Conservation (phyloP, 2,888 invertebrate species). For the Maniola hyperantus region DNA sequence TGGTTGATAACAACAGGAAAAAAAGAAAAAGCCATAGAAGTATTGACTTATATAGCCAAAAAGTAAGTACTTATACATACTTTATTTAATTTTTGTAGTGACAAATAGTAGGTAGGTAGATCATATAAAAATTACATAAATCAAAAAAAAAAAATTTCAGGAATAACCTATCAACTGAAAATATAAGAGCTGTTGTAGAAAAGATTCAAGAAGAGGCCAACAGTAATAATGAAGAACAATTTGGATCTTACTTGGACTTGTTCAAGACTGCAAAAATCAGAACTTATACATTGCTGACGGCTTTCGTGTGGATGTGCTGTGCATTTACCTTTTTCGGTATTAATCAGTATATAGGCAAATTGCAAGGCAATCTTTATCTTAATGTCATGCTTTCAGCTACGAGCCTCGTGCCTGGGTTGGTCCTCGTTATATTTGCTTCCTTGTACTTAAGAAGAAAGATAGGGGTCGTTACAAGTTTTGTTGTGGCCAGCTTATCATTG, state of each 20-base stretch:
- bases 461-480: slow-evolving; percentile 58
- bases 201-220: slow-evolving; percentile 58
- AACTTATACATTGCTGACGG: slow-evolving; percentile 85
- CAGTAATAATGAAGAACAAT: slow-evolving; percentile 45
- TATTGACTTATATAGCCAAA: slow-evolving; percentile 85
- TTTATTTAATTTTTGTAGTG: background rate
- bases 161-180: slow-evolving; percentile 66
- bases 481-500: slow-evolving; percentile 59
- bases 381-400: slow-evolving; percentile 89
- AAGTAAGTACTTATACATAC: slow-evolving; percentile 47
- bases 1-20: slow-evolving; percentile 88
- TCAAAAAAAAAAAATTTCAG: slow-evolving; percentile 48
- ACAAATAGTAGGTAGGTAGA: background rate
- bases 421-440: slow-evolving; percentile 59
- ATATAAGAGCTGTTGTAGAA: slow-evolving; percentile 60
- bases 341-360: slow-evolving; percentile 89
- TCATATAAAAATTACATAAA: background rate
- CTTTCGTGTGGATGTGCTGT: slow-evolving; percentile 89
- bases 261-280: slow-evolving; percentile 87
- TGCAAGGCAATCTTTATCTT: slow-evolving; percentile 89
- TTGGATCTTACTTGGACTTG: slow-evolving; percentile 82
- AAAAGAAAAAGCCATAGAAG: slow-evolving; percentile 82
- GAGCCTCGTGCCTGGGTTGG: slow-evolving; percentile 57
- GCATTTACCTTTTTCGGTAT: slow-evolving; percentile 92
- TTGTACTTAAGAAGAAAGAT: slow-evolving; percentile 61